Percentiles rank a stretch among this genome's conserved stretches.
Conservation (phyloP, 2,113 vertebrate genomes). For the Peucedramus taeniatus region DNA sequence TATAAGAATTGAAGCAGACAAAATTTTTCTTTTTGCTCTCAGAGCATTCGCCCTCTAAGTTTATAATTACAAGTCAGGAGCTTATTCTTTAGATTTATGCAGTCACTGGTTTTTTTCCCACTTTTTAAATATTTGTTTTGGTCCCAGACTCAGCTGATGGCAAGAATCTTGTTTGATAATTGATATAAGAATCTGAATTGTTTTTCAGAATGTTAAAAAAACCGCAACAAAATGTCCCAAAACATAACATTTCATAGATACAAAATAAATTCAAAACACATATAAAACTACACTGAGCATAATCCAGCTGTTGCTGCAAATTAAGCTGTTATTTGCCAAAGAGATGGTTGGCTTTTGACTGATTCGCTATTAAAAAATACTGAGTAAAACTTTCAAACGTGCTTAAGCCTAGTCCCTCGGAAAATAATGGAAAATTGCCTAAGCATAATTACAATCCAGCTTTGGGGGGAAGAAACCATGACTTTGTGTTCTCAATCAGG, state of each 20-base stretch:
- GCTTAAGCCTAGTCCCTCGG: not conserved
- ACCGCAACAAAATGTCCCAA: not conserved
- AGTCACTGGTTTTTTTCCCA: not conserved
- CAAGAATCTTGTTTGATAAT: not conserved
- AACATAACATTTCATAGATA: not conserved
- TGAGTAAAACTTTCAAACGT: not conserved
- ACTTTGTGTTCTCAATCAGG: not conserved
- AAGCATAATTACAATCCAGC: not conserved
- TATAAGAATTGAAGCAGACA: not conserved
- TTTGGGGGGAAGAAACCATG: not conserved
- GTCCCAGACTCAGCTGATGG: not conserved
- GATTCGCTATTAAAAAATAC: not conserved
- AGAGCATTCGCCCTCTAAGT: not conserved
- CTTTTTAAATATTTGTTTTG: not conserved
- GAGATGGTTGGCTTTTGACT: not conserved
- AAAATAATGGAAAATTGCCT: not conserved
- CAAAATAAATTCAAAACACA: not conserved
- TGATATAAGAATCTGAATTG: not conserved
- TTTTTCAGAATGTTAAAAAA: not conserved
- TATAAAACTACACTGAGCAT: not conserved
- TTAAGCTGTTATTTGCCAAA: not conserved
- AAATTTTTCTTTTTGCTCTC: not conserved
- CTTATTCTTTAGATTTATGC: not conserved
- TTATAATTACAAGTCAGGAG: not conserved
- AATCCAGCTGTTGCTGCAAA: slow-evolving; percentile 6